phyloP scores from a whole-genome alignment of 2,888 invertebrate species.

The Nebria salina region DNA sequence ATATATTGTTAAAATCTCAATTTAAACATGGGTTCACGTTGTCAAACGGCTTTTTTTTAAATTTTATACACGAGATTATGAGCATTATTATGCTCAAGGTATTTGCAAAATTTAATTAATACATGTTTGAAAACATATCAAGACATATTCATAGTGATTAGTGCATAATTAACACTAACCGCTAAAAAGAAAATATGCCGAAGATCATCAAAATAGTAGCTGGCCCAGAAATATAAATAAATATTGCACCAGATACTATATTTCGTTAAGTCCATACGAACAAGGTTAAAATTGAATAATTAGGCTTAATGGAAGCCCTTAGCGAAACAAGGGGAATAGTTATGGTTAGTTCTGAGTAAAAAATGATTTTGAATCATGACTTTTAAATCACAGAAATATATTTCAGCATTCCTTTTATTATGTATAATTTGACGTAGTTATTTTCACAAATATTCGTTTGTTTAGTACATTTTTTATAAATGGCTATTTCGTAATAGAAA shows the following conservation, averaged over 20 bases:
- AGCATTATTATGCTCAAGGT: conserved; percentile 33
- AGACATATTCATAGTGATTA: too few relatives aligned
- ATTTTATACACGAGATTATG: conserved; percentile 28
- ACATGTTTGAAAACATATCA: neutral
- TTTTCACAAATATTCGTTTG: neutral
- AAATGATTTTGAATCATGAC: neutral
- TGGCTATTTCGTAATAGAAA: neutral
- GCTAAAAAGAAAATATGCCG: neutral
- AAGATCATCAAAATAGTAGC: too few relatives aligned
- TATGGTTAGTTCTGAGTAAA: neutral
- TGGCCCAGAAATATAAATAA: neutral
- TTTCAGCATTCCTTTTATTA: neutral
- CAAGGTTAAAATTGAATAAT: neutral
- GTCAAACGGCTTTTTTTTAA: neutral
- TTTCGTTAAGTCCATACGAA: neutral
- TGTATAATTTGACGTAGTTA: conserved; percentile 1
- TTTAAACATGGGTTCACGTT: conserved; percentile 21
- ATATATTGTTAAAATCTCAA: conserved; percentile 40
- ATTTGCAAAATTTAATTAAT: conserved; percentile 18
- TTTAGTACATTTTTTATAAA: neutral
- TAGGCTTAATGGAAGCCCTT: conserved; percentile 1
- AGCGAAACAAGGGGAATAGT: neutral
- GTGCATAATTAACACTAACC: too few relatives aligned
- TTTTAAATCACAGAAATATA: neutral
- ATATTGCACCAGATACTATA: neutral